A percentile compares a stretch with the other conserved stretches of the same genome.
These are phyloP conservation scores for Arge pagana DNA, from an alignment of 2,888 invertebrate species.

Conservation along the genomic window DNA sequence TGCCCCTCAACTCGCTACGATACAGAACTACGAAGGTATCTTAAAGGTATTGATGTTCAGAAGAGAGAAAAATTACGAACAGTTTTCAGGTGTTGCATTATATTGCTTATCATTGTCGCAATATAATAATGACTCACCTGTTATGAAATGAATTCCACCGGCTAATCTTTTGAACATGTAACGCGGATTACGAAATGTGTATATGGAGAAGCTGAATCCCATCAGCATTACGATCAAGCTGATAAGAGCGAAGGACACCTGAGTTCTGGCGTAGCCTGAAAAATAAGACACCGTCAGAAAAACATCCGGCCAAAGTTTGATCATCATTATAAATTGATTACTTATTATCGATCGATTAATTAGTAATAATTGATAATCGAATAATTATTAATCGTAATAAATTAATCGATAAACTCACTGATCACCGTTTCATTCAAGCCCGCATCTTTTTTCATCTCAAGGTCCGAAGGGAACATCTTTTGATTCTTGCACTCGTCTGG, in stretches of 20 bases:
- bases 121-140: conserved; percentile 69
- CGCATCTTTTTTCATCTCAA: conserved; percentile 60
- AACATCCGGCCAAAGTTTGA: conserved; percentile 1
- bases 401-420: conserved; percentile 56
- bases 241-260: conserved; percentile 83
- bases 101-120: neutral
- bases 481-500: conserved; percentile 66
- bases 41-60: too few relatives aligned
- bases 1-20: too few relatives aligned
- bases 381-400: neutral
- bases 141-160: conserved; percentile 81
- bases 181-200: conserved; percentile 81
- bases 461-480: conserved; percentile 65
- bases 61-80: neutral
- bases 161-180: conserved; percentile 89
- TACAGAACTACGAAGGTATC: too few relatives aligned
- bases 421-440: conserved; percentile 62
- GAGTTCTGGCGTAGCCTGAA: conserved; percentile 81
- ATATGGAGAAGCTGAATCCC: conserved; percentile 81
- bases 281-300: conserved; percentile 31
- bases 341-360: neutral
- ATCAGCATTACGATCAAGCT: conserved; percentile 79
- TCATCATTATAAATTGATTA: neutral
- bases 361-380: neutral
- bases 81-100: neutral